Conservation (phyloP, 1,140 invertebrate species). For the Heliconius congener region DNA sequence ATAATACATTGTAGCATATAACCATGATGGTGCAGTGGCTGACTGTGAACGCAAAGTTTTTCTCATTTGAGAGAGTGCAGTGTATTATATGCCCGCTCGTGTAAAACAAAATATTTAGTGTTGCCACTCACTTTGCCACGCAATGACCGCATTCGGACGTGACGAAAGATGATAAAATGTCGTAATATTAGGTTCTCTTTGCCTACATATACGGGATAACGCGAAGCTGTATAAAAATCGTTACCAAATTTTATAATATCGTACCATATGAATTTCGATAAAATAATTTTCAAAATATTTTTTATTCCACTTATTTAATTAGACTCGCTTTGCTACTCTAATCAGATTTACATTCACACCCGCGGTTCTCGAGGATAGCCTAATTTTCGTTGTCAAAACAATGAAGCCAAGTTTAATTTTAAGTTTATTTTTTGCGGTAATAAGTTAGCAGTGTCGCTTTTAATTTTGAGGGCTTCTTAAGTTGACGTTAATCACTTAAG, state of each 20-base stretch:
- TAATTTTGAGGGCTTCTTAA: constrained; percentile 25
- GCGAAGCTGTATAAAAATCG: background rate
- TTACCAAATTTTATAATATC: no score
- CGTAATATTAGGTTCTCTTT: no score
- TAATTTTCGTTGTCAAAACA: constrained; percentile 39
- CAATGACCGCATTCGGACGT: no score
- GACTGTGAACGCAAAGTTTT: no score
- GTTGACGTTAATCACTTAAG: constrained; percentile 21
- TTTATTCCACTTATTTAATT: constrained; percentile 48
- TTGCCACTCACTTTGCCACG: no score
- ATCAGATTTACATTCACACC: constrained; percentile 66
- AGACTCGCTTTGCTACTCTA: constrained; percentile 66
- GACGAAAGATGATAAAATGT: no score
- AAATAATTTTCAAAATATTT: background rate
- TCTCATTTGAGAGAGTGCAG: no score
- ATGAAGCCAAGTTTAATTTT: constrained; percentile 25
- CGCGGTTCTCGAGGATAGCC: constrained; percentile 56
- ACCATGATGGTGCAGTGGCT: no score
- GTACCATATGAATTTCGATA: background rate
- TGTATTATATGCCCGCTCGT: no score
- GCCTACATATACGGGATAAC: no score
- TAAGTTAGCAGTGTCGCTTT: constrained; percentile 31
- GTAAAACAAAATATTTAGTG: no score
- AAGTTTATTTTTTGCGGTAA: constrained; percentile 21
- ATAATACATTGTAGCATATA: no score